phyloP scores from a whole-genome alignment of 2,888 invertebrate genomes.

The Julus scanicus region DNA sequence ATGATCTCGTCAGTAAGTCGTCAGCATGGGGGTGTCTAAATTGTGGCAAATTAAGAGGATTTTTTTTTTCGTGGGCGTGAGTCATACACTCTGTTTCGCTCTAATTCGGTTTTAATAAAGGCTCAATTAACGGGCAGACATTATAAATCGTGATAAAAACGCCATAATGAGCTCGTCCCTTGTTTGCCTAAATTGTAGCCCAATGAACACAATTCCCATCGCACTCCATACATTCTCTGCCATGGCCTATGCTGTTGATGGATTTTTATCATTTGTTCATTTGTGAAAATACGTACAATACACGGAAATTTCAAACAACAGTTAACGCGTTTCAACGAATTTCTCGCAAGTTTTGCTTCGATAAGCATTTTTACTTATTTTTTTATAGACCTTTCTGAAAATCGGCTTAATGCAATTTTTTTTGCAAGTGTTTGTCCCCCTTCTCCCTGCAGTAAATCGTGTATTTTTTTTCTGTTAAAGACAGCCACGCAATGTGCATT shows the following conservation, averaged over 20 bases:
- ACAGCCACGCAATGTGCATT: constrained; percentile 17
- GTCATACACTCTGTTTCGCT: constrained; percentile 35
- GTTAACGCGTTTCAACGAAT: neutral
- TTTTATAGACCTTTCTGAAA: neutral
- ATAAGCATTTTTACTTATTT: neutral
- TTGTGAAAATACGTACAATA: neutral
- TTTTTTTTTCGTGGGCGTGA: constrained; percentile 32
- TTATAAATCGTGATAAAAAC: neutral
- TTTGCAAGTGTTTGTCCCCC: neutral
- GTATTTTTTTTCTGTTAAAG: neutral
- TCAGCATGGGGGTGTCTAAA: neutral
- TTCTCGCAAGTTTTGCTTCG: neutral
- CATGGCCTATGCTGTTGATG: neutral
- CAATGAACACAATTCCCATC: neutral
- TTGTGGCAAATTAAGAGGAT: neutral
- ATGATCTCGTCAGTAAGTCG: too few species aligned
- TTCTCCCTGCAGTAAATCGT: too few species aligned
- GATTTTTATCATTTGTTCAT: neutral
- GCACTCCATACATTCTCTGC: neutral
- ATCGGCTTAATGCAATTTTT: neutral
- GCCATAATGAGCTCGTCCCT: neutral
- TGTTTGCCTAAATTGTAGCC: neutral
- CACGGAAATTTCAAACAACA: too few species aligned
- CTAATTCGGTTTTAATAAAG: constrained; percentile 45
- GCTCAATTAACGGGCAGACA: constrained; percentile 28